Evolutionary conservation across 2,888 invertebrate species (phyloP).

Genomic region (Orthonevra nobilis): DNA sequence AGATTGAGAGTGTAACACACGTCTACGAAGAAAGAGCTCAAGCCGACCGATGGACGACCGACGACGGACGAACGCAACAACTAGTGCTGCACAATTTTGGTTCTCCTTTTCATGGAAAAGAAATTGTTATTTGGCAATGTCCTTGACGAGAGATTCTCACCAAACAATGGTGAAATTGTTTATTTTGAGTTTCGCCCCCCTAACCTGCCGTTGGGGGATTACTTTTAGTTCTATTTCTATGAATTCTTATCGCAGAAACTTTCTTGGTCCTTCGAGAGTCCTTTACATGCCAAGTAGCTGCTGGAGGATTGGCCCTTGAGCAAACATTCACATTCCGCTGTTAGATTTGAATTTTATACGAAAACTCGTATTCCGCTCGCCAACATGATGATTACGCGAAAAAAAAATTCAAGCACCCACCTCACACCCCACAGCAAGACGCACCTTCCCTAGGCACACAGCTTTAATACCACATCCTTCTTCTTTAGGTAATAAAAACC

Average conservation of each 20-base stretch:
- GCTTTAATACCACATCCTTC: conserved; percentile 14
- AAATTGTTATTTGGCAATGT: conserved; percentile 17
- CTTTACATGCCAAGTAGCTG: conserved; percentile 11
- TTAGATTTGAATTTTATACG: conserved; percentile 44
- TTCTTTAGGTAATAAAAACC: conserved; percentile 45
- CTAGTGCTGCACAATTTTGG: conserved; percentile 1
- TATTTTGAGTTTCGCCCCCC: neutral
- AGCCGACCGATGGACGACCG: too few species aligned
- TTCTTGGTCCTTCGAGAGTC: conserved; percentile 43
- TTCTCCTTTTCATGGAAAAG: neutral
- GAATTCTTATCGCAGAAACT: conserved; percentile 48
- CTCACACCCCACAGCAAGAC: too few species aligned
- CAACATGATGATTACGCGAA: conserved; percentile 20
- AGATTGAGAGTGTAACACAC: too few species aligned
- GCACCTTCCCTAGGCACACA: neutral
- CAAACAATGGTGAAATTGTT: neutral
- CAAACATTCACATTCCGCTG: conserved; percentile 29
- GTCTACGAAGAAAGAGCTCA: too few species aligned
- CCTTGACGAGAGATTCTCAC: conserved; percentile 18
- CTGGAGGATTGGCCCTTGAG: conserved; percentile 25
- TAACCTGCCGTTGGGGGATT: conserved; percentile 19
- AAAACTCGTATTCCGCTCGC: conserved; percentile 13
- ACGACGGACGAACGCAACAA: conserved; percentile 12
- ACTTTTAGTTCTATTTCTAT: conserved; percentile 23
- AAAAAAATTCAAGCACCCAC: neutral